These are phyloP conservation scores for Labeo rohita DNA, from an alignment of 2,113 vertebrate genomes.

Conservation along the genomic window DNA sequence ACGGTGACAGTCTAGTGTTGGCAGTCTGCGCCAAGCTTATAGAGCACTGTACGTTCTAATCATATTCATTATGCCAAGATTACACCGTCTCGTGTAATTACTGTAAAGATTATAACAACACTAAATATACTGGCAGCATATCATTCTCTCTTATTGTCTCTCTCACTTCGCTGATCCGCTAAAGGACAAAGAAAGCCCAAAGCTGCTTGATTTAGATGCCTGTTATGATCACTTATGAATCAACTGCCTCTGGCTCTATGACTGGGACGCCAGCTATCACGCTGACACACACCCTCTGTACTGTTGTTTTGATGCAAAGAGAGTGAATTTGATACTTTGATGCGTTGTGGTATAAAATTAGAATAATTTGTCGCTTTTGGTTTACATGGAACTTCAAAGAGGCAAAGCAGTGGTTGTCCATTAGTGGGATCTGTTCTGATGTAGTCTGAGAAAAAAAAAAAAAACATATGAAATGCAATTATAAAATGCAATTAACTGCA, in stretches of 20 bases:
- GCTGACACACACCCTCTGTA: slow-evolving; percentile 18
- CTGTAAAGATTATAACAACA: slow-evolving; percentile 36
- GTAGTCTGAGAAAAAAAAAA: background rate
- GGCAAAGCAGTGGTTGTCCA: background rate
- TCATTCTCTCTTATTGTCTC: slow-evolving; percentile 41
- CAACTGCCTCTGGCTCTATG: background rate
- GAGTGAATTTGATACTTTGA: background rate
- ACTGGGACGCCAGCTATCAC: slow-evolving; percentile 27
- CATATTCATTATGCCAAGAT: slow-evolving; percentile 38
- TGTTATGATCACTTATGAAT: slow-evolving; percentile 37
- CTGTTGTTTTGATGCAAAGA: background rate
- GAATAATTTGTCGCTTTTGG: background rate
- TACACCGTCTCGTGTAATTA: slow-evolving; percentile 13
- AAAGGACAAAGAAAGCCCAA: slow-evolving; percentile 39
- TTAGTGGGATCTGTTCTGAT: background rate
- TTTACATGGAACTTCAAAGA: background rate
- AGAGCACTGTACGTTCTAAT: slow-evolving; percentile 18
- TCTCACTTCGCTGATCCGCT: slow-evolving; percentile 33
- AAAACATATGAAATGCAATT: background rate
- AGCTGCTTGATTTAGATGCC: slow-evolving; percentile 40
- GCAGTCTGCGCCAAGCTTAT: slow-evolving; percentile 18
- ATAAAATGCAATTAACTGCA: background rate
- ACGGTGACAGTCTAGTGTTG: background rate
- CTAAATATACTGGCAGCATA: slow-evolving; percentile 33
- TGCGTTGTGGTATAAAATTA: background rate